Conservation (phyloP, 2,888 invertebrate genomes). For the Heteromurus nitidus region DNA sequence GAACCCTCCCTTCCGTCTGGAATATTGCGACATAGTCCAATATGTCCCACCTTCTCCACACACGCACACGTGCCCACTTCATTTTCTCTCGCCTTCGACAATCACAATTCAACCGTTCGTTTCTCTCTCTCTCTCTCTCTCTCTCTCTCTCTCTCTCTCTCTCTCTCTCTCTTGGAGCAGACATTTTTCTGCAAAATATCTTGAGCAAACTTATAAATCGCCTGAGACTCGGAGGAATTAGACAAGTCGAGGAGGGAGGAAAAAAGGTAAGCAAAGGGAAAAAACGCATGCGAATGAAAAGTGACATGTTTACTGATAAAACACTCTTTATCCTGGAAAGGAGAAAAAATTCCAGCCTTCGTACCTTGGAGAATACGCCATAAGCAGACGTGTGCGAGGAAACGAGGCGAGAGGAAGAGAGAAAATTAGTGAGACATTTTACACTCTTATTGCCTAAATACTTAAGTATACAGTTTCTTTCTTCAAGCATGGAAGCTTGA, state of each 20-base stretch:
- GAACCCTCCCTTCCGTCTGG: no score
- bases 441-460: background rate
- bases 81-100: background rate
- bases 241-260: background rate
- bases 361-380: conserved; percentile 25
- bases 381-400: conserved; percentile 2
- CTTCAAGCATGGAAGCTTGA: no score
- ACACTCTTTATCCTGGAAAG: conserved; percentile 11
- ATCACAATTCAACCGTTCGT: no score
- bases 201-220: conserved; percentile 41
- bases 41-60: no score
- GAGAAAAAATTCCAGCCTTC: conserved; percentile 26
- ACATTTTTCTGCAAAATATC: conserved; percentile 23
- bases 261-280: conserved; percentile 9
- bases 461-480: background rate
- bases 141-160: no score
- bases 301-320: conserved; percentile 51
- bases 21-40: no score
- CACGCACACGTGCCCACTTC: background rate
- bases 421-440: conserved; percentile 19
- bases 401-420: conserved; percentile 14
- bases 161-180: no score
- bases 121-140: no score
- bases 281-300: conserved; percentile 23
- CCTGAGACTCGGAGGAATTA: conserved; percentile 15